A percentile compares a stretch with the other conserved stretches of the same genome.
These are phyloP conservation scores for Tetramorium parvispinum DNA, from an alignment of 1,140 invertebrate genomes.

Conservation along the genomic window DNA sequence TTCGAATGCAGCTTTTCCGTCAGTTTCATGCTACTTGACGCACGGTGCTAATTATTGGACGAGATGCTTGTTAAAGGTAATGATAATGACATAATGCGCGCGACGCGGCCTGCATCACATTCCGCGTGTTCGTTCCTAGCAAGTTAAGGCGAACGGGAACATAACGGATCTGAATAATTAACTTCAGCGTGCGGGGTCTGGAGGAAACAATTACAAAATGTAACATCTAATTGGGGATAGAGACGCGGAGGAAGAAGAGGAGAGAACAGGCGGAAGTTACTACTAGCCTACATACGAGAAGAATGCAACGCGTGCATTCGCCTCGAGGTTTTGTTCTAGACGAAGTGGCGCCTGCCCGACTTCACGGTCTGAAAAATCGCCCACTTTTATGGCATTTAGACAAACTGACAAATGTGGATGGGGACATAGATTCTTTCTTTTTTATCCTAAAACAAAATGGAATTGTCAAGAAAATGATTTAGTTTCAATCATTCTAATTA, in stretches of 20 bases:
- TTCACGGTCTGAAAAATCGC: constrained; percentile 63
- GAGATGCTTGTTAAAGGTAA: constrained; percentile 73
- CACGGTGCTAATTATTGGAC: constrained; percentile 69
- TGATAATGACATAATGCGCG: constrained; percentile 69
- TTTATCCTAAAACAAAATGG: not conserved
- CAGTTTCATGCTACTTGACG: not conserved
- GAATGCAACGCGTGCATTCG: constrained; percentile 32
- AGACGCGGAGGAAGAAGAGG: not conserved
- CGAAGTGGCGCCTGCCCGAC: constrained; percentile 28
- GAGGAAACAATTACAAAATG: constrained; percentile 76
- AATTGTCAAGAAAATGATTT: not conserved
- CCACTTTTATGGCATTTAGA: constrained; percentile 29
- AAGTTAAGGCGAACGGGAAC: constrained; percentile 67
- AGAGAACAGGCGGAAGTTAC: constrained; percentile 36
- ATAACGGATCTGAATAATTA: constrained; percentile 77
- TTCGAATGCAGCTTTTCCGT: not conserved
- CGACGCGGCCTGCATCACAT: constrained; percentile 59
- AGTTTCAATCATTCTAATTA: not conserved
- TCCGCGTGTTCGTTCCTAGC: constrained; percentile 58
- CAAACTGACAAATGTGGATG: not conserved
- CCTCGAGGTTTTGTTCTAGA: constrained; percentile 24
- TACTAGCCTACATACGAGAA: constrained; percentile 67
- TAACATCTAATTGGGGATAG: constrained; percentile 65
- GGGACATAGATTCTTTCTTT: not conserved
- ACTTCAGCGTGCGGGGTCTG: constrained; percentile 55